These are phyloP conservation scores for Drosophila quinaria DNA, from an alignment of 2,888 invertebrate genomes.

Conservation along the genomic window DNA sequence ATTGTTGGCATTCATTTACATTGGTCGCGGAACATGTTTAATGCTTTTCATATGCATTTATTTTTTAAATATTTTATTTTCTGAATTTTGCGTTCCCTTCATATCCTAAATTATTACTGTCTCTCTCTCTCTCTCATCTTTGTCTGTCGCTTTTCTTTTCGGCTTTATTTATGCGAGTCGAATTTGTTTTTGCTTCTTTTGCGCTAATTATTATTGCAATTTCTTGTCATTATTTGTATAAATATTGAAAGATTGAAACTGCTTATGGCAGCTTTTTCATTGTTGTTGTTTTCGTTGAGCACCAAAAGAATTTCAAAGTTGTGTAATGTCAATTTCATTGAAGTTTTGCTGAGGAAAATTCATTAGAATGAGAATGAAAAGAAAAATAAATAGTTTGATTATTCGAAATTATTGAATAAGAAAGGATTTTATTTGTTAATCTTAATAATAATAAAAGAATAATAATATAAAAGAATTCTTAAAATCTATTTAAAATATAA, in stretches of 20 bases:
- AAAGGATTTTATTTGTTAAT: too few species aligned
- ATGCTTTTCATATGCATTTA: constrained; percentile 60
- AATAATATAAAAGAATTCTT: too few species aligned
- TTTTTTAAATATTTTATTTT: constrained; percentile 35
- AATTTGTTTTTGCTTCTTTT: constrained; percentile 31
- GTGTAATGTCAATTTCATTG: constrained; percentile 54
- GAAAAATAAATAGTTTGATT: not conserved
- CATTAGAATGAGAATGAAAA: constrained; percentile 7
- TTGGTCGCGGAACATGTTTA: constrained; percentile 55
- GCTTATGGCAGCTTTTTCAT: constrained; percentile 55
- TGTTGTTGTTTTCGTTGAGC: constrained; percentile 31
- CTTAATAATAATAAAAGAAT: too few species aligned
- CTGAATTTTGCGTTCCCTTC: constrained; percentile 35
- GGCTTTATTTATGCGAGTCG: constrained; percentile 47
- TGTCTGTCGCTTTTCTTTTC: not conserved
- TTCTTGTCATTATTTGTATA: constrained; percentile 23
- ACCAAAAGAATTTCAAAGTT: constrained; percentile 50
- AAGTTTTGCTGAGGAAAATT: constrained; percentile 30
- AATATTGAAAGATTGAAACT: constrained; percentile 48
- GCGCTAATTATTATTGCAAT: constrained; percentile 46
- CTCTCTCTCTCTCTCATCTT: not conserved
- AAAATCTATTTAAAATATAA: too few species aligned
- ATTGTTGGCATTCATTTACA: constrained; percentile 59
- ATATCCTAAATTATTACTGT: constrained; percentile 20
- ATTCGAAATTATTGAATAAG: not conserved